Evolutionary conservation across 2,113 vertebrate species (phyloP).

Genomic region (Bambusicola thoracicus): DNA sequence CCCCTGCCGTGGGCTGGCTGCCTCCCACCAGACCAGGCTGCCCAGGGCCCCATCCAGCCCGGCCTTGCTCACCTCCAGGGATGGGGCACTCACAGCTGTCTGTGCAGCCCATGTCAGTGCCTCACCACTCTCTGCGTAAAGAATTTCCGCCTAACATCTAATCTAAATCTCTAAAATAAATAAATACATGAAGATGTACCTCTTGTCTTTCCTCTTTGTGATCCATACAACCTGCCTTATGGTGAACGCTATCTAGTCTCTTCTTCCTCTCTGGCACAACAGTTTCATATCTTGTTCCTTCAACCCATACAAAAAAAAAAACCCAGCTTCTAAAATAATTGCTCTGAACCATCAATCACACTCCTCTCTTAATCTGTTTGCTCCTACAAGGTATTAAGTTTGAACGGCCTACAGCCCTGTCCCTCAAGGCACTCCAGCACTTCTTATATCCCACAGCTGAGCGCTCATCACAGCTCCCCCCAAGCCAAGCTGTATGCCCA

Average conservation of each 20-base stretch:
- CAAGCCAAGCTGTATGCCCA: background rate
- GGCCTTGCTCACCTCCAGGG: background rate
- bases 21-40: no score
- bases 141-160: background rate
- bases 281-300: slow-evolving; percentile 1
- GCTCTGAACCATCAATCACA: slow-evolving; percentile 5
- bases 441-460: background rate
- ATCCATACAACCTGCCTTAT: background rate
- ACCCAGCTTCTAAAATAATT: slow-evolving; percentile 30
- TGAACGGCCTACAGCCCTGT: background rate
- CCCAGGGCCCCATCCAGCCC: no score
- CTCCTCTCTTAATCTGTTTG: background rate
- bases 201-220: background rate
- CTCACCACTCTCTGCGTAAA: background rate
- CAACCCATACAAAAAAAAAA: background rate
- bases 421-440: background rate
- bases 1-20: no score
- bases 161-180: background rate
- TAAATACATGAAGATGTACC: background rate
- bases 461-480: background rate
- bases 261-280: slow-evolving; percentile 7
- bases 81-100: no score
- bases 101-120: no score
- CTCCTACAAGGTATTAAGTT: background rate
- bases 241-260: background rate